phyloP scores from a whole-genome alignment of 2,113 vertebrate genomes.

The Heterotilapia buettikoferi region DNA sequence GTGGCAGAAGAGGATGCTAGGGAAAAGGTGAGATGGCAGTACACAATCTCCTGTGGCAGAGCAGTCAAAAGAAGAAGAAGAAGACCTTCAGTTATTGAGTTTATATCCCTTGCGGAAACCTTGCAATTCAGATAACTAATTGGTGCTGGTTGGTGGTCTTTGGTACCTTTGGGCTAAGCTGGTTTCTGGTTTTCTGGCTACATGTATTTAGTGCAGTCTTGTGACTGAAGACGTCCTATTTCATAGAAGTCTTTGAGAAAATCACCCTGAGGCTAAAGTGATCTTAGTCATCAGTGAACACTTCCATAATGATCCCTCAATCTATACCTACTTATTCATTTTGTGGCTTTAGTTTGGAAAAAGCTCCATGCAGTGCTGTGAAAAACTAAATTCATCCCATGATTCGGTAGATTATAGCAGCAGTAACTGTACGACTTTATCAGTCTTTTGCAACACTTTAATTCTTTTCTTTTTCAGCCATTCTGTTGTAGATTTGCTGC shows the following conservation, averaged over 20 bases:
- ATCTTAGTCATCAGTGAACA: background rate
- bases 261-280: background rate
- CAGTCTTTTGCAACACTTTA: background rate
- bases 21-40: background rate
- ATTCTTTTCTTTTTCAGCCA: background rate
- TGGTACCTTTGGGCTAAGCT: background rate
- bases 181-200: background rate
- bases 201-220: background rate
- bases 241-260: background rate
- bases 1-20: background rate
- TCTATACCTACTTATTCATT: background rate
- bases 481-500: background rate
- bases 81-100: background rate
- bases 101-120: background rate
- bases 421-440: background rate
- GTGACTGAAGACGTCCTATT: background rate
- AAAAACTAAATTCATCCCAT: background rate
- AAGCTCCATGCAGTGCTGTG: background rate
- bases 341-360: background rate
- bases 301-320: background rate
- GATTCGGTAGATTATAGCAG: background rate
- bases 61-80: background rate
- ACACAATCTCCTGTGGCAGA: background rate
- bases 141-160: background rate
- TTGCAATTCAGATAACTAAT: background rate